Conservation (phyloP, 2,113 vertebrate genomes). For the Burhinus bistriatus region DNA sequence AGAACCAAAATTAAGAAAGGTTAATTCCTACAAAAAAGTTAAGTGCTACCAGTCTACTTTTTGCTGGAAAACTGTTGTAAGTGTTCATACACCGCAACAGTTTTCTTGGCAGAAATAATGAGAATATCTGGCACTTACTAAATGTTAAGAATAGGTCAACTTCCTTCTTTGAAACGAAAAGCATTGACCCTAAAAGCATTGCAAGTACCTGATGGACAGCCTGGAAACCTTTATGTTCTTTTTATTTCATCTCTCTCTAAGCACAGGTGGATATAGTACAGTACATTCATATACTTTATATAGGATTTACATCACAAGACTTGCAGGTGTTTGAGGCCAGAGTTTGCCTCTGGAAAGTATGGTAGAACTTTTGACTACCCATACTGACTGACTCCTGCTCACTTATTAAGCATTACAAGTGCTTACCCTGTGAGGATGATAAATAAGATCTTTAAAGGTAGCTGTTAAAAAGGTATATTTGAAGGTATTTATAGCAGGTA, state of each 20-base stretch:
- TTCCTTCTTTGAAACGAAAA: constrained; percentile 22
- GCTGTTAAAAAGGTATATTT: neutral
- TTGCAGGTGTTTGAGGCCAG: neutral
- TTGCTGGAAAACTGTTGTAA: neutral
- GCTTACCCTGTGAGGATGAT: neutral
- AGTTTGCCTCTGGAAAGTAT: neutral
- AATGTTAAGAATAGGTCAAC: constrained; percentile 55
- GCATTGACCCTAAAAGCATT: neutral
- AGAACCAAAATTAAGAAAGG: constrained; percentile 28
- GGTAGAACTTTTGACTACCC: neutral
- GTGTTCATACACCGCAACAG: neutral
- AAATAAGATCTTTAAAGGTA: neutral
- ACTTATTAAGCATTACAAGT: neutral
- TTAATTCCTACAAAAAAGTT: constrained; percentile 9
- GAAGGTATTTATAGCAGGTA: neutral
- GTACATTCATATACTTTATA: neutral
- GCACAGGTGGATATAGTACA: neutral
- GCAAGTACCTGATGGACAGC: neutral
- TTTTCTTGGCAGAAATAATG: constrained; percentile 47
- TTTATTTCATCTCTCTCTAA: neutral
- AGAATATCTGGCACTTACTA: constrained; percentile 24
- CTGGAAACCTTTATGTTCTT: neutral
- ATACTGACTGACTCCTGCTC: neutral
- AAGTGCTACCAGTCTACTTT: constrained; percentile 17
- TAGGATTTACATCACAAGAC: neutral